Percentiles rank a stretch among this genome's conserved stretches.
Conservation (phyloP, 2,113 vertebrate genomes). For the Clinocottus analis region DNA sequence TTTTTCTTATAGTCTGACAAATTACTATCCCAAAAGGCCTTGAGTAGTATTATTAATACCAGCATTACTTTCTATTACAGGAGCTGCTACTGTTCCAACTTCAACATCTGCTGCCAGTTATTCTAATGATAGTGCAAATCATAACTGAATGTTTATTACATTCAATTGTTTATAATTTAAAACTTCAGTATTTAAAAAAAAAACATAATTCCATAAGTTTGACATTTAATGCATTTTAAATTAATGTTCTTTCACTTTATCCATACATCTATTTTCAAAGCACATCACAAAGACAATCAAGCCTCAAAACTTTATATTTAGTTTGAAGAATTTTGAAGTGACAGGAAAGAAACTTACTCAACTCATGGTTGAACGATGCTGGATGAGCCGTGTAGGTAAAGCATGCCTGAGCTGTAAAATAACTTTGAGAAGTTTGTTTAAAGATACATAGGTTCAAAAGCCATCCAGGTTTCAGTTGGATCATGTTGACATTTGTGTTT, state of each 20-base stretch:
- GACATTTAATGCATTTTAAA: not conserved
- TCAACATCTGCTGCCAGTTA: not conserved
- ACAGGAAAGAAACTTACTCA: slow-evolving; percentile 85
- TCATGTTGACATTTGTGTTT: not conserved
- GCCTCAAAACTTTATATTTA: not conserved
- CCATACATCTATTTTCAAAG: not conserved
- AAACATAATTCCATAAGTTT: not conserved
- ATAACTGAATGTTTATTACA: not conserved
- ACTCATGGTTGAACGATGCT: slow-evolving; percentile 81
- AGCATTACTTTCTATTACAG: not conserved
- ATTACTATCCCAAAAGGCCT: not conserved
- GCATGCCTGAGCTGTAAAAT: slow-evolving; percentile 86
- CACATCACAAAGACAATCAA: not conserved
- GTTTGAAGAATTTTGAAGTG: not conserved
- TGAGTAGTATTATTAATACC: not conserved
- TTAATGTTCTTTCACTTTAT: not conserved
- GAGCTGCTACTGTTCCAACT: not conserved
- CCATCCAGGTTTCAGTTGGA: not conserved
- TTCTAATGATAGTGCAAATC: not conserved
- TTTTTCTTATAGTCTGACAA: not conserved
- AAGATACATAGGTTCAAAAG: not conserved
- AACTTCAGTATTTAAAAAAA: not conserved
- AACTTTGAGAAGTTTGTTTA: slow-evolving; percentile 59
- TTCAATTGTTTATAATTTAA: not conserved
- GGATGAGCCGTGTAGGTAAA: slow-evolving; percentile 87